phyloP scores from a whole-genome alignment of 2,888 invertebrate genomes.

The Cephus spinipes region DNA sequence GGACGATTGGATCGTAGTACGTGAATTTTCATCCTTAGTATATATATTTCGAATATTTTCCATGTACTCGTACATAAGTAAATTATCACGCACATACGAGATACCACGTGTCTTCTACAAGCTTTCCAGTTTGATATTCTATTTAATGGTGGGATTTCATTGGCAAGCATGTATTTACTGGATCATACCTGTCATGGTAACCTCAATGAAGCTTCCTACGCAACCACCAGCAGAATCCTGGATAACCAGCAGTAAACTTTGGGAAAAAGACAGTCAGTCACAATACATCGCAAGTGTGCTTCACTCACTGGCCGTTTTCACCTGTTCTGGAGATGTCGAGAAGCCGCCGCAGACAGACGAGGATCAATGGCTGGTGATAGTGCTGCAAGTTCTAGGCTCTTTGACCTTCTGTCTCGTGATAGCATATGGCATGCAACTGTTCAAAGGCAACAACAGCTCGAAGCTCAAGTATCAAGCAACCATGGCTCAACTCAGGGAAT shows the following conservation, averaged over 20 bases:
- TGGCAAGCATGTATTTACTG: conserved; percentile 59
- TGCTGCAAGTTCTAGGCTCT: conserved; percentile 41
- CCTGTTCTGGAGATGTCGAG: conserved; percentile 50
- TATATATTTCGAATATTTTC: conserved; percentile 51
- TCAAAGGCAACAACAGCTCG: conserved; percentile 52
- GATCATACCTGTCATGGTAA: conserved; percentile 48
- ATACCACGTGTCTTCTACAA: conserved; percentile 39
- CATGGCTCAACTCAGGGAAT: conserved; percentile 52
- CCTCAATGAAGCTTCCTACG: conserved; percentile 33
- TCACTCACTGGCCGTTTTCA: conserved; percentile 48
- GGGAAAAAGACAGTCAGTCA: conserved; percentile 32
- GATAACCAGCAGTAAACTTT: conserved; percentile 45
- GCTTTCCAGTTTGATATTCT: conserved; percentile 44
- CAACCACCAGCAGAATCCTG: conserved; percentile 47
- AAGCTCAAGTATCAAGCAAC: conserved; percentile 54
- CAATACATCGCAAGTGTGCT: conserved; percentile 48
- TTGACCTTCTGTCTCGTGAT: conserved; percentile 47
- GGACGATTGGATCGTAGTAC: conserved; percentile 39
- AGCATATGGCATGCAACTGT: conserved; percentile 50
- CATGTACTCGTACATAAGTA: conserved; percentile 39
- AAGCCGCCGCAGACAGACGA: conserved; percentile 40
- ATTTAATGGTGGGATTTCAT: conserved; percentile 48
- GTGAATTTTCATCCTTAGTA: conserved; percentile 46
- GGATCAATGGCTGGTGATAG: conserved; percentile 51
- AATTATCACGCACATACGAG: conserved; percentile 39